phyloP scores from a whole-genome alignment of 2,888 invertebrate genomes.

The Patella caerulea region DNA sequence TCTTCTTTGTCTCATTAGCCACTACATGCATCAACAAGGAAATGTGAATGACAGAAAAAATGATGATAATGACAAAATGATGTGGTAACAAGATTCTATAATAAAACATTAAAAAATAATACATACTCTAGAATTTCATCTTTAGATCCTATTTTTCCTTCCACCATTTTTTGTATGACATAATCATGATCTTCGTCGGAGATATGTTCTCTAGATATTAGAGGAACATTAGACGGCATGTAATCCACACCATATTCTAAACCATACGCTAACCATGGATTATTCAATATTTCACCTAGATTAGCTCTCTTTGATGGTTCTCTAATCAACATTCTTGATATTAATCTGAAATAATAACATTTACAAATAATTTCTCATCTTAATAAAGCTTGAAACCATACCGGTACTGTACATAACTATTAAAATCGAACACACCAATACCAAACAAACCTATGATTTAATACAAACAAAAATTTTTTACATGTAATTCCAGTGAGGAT shows the following conservation, averaged over 20 bases:
- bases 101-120: not conserved
- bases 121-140: conserved; percentile 91
- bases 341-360: conserved; percentile 77
- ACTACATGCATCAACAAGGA: too few relatives aligned
- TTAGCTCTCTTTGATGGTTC: conserved; percentile 93
- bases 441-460: too few relatives aligned
- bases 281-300: conserved; percentile 87
- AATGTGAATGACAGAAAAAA: too few relatives aligned
- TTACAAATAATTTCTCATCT: conserved; percentile 3
- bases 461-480: too few relatives aligned
- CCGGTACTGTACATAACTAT: too few relatives aligned
- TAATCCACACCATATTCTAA: conserved; percentile 32
- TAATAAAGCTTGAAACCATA: too few relatives aligned
- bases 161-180: conserved; percentile 96
- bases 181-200: conserved; percentile 91
- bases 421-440: too few relatives aligned
- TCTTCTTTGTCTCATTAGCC: too few relatives aligned
- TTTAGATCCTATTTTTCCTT: conserved; percentile 93
- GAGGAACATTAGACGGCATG: conserved; percentile 74
- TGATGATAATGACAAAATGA: too few relatives aligned
- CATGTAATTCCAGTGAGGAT: too few relatives aligned
- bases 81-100: too few relatives aligned
- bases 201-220: conserved; percentile 90
- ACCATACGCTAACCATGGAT: conserved; percentile 80
- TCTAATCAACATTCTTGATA: conserved; percentile 92